Evolutionary conservation across 2,888 invertebrate species (phyloP).

Genomic region (Leucophora obtusa): DNA sequence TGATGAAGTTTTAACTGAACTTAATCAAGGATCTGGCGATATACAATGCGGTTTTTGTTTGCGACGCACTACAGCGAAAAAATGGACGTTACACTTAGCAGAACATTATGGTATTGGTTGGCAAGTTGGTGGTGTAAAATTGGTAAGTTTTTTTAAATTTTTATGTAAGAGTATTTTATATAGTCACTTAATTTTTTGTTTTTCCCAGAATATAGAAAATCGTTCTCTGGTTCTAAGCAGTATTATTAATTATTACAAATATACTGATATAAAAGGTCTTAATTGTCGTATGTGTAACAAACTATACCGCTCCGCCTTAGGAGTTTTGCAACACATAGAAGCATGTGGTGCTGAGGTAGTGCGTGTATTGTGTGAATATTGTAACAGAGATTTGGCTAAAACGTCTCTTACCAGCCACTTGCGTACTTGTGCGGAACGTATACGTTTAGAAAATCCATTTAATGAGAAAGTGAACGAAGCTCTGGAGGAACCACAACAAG

Average conservation of each 20-base stretch:
- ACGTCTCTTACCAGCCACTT: conserved; percentile 65
- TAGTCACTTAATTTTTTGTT: no score
- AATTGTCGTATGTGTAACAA: conserved; percentile 73
- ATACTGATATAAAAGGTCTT: conserved; percentile 62
- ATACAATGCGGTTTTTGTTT: conserved; percentile 75
- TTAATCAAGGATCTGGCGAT: conserved; percentile 46
- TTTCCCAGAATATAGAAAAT: conserved; percentile 65
- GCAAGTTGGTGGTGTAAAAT: conserved; percentile 67
- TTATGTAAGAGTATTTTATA: background rate
- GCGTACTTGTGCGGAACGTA: conserved; percentile 67
- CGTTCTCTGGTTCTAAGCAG: conserved; percentile 66
- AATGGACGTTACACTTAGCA: conserved; percentile 71
- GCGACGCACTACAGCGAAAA: conserved; percentile 52
- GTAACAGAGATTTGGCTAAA: conserved; percentile 68
- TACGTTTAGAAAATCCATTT: background rate
- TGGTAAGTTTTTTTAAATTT: conserved; percentile 67
- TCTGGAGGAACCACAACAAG: conserved; percentile 4
- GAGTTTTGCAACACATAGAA: conserved; percentile 73
- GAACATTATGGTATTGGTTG: conserved; percentile 77
- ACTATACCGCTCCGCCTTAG: conserved; percentile 70
- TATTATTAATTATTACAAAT: conserved; percentile 69
- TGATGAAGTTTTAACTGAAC: conserved; percentile 66
- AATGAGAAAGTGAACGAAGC: background rate
- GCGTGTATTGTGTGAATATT: conserved; percentile 70
- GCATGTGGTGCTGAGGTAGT: conserved; percentile 69